Percentiles rank a stretch among this genome's conserved stretches.
Conservation (phyloP, 2,888 invertebrate genomes). For the Spodoptera exigua region DNA sequence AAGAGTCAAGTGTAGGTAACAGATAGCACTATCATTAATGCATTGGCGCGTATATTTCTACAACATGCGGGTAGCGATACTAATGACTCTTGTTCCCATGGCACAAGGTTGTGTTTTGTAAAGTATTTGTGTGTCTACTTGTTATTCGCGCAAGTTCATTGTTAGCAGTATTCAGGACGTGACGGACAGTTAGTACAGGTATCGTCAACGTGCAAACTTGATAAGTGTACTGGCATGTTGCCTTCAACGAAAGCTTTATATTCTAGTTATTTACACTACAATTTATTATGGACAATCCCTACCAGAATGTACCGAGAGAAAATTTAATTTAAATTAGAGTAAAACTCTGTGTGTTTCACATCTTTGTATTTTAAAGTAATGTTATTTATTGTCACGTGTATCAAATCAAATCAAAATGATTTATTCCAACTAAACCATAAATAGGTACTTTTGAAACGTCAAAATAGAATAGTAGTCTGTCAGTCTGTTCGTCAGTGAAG, state of each 20-base stretch:
- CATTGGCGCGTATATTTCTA: conserved; percentile 79
- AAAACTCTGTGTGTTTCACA: neutral
- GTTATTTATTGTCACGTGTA: neutral
- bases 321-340: neutral
- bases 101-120: conserved; percentile 51
- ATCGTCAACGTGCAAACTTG: conserved; percentile 66
- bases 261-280: conserved; percentile 12
- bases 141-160: conserved; percentile 69
- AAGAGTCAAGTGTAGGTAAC: conserved; percentile 80
- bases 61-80: conserved; percentile 74
- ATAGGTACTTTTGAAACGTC: too few relatives aligned
- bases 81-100: conserved; percentile 47
- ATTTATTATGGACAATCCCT: conserved; percentile 11
- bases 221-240: conserved; percentile 63
- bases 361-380: neutral
- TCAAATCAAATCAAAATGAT: too few relatives aligned
- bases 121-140: conserved; percentile 42
- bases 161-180: conserved; percentile 81
- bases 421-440: too few relatives aligned
- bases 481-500: too few relatives aligned
- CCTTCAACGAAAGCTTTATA: conserved; percentile 43
- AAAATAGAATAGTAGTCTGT: too few relatives aligned
- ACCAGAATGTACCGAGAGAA: neutral
- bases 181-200: conserved; percentile 75
- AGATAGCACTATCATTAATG: conserved; percentile 79